These are phyloP conservation scores for Sitophilus oryzae DNA, from an alignment of 1,140 invertebrate genomes.

Conservation along the genomic window DNA sequence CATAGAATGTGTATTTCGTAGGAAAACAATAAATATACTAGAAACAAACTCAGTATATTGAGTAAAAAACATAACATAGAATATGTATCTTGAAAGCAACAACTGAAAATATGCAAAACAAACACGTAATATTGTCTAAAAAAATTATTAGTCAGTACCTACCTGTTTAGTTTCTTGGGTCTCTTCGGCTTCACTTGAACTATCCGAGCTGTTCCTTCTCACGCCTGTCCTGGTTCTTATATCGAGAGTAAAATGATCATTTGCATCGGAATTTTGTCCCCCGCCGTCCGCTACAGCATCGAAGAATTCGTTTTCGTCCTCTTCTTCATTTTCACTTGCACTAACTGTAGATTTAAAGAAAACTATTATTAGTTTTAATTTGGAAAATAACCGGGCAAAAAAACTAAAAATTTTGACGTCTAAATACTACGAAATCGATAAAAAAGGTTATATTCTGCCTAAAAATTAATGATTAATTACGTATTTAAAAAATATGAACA, in stretches of 20 bases:
- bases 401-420: not conserved
- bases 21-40: no score
- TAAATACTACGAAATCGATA: not conserved
- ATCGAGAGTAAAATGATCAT: slow-evolving; percentile 61
- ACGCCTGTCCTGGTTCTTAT: slow-evolving; percentile 48
- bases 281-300: slow-evolving; percentile 77
- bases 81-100: not conserved
- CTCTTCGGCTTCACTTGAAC: slow-evolving; percentile 46
- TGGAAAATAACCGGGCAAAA: not conserved
- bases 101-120: not conserved
- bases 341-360: slow-evolving; percentile 37
- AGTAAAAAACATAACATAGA: no score
- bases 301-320: slow-evolving; percentile 90
- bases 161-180: slow-evolving; percentile 42
- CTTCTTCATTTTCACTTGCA: slow-evolving; percentile 64
- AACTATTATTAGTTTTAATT: no score
- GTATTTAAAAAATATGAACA: no score
- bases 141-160: slow-evolving; percentile 13
- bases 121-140: not conserved
- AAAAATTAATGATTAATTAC: no score
- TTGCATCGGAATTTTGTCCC: slow-evolving; percentile 43
- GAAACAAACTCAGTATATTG: no score
- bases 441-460: not conserved
- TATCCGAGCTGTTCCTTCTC: slow-evolving; percentile 44
- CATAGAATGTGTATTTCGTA: no score